These are phyloP conservation scores for Creontiades dilutus DNA, from an alignment of 2,888 invertebrate genomes.

Conservation along the genomic window DNA sequence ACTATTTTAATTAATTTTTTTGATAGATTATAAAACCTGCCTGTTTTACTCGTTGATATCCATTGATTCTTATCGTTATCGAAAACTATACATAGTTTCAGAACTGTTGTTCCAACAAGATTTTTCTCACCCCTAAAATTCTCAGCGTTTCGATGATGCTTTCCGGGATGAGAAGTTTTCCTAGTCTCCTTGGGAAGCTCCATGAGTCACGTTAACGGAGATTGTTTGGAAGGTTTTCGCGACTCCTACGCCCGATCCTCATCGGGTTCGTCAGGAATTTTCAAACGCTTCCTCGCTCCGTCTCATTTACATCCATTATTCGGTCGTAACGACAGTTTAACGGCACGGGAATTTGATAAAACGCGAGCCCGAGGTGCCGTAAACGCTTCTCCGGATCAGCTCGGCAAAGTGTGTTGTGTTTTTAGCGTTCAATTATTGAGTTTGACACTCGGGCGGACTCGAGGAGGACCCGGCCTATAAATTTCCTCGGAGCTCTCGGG, in stretches of 20 bases:
- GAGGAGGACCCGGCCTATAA: constrained; percentile 8
- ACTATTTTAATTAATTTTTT: too few relatives aligned
- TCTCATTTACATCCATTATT: constrained; percentile 31
- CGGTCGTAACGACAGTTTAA: constrained; percentile 26
- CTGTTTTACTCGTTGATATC: too few relatives aligned
- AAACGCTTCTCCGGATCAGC: not conserved
- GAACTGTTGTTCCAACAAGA: too few relatives aligned
- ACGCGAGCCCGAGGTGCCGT: constrained; percentile 16
- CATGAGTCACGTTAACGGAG: too few relatives aligned
- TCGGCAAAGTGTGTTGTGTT: not conserved
- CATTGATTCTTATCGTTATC: too few relatives aligned
- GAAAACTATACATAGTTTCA: too few relatives aligned
- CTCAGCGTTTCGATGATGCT: too few relatives aligned
- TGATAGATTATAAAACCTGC: too few relatives aligned
- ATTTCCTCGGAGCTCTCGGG: not conserved
- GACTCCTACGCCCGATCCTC: not conserved
- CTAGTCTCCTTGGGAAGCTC: too few relatives aligned
- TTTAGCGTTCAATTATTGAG: constrained; percentile 41
- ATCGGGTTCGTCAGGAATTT: not conserved
- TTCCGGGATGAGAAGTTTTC: too few relatives aligned
- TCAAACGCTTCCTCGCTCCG: not conserved
- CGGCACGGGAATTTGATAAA: not conserved
- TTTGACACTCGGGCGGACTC: constrained; percentile 22
- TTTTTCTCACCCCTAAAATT: too few relatives aligned
- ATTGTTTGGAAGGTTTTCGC: too few relatives aligned